phyloP scores from a whole-genome alignment of 2,113 vertebrate species.

The Dromaius novaehollandiae region DNA sequence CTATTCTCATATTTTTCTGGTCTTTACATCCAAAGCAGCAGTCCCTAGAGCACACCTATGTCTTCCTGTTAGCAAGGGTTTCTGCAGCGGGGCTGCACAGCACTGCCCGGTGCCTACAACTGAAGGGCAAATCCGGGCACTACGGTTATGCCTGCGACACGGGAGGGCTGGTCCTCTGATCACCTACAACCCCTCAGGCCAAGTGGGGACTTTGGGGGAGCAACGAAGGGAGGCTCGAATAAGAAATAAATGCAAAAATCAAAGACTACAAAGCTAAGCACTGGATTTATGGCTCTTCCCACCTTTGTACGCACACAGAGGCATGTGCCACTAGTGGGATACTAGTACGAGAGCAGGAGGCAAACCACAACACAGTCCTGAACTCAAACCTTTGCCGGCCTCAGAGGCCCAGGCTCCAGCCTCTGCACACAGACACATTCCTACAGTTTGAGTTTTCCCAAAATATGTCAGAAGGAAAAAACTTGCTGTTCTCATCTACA shows the following conservation, averaged over 20 bases:
- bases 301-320: neutral
- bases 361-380: neutral
- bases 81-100: neutral
- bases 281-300: neutral
- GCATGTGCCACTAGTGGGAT: neutral
- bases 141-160: neutral
- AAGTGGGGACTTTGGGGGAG: neutral
- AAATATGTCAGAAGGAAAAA: neutral
- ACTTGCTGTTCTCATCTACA: neutral
- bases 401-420: neutral
- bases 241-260: neutral
- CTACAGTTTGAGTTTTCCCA: neutral
- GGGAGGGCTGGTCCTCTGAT: neutral
- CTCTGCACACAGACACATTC: neutral
- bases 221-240: neutral
- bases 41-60: neutral
- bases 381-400: neutral
- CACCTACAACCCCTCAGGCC: neutral
- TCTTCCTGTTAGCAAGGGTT: neutral
- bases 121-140: neutral
- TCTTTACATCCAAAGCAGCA: slow-evolving; percentile 22
- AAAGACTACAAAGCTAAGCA: neutral
- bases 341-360: neutral
- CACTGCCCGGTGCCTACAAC: neutral
- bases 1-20: slow-evolving; percentile 37